Base-by-base conservation (phyloP, 1,140 invertebrate genomes). In the Papilio aristodemus region DNA sequence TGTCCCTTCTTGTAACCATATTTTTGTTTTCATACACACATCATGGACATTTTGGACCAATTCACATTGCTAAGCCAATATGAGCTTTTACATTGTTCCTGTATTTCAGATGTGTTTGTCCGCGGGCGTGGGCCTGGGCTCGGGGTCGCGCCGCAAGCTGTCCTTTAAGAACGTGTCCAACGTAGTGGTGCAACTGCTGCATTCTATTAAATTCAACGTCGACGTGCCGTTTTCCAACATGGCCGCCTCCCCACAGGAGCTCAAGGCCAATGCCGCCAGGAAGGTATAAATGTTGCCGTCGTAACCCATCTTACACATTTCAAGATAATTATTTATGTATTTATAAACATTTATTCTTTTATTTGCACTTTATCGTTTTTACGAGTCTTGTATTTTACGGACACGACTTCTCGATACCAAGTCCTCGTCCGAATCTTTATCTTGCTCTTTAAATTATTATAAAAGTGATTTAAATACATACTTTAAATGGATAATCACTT, bases 191-290 rank as follows among this genome's bases (percentile, higher is more conserved):
- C 96, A 97, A 82, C 92, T 98, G 59, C 93, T 98, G 58, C 97
- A 97, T 89, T 96, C 96, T 14, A 97, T 98, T 78, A 97, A 97
- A 87, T 98, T 97, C 89, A 97, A 96, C 70, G 96, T 97, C 76
- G 97, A 97, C 83, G 96, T 97, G 58, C 97, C 97, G 0, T 98
- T 98, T 89, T 96, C 96, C 63, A 97, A 98, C 87, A 97, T 98
- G 92, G 95, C 96, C 63, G 94, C 95, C 38, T 94, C 93, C 17
- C 91, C 93, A 4, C 91, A 93, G 68, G 94, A 94, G 50, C 85
- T 93, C 36, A 94, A 94, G 80, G 91, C 93, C 38, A 93, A 93
- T 69, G 93, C 93, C 69, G 93, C 93, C 27, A 92, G 94, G 80
- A 94, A 95, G 93, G 94, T 94, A 91, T 89, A 78, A 69, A 66